These are phyloP conservation scores for Tetramorium bicarinatum DNA, from an alignment of 2,888 invertebrate species.

Conservation along the genomic window DNA sequence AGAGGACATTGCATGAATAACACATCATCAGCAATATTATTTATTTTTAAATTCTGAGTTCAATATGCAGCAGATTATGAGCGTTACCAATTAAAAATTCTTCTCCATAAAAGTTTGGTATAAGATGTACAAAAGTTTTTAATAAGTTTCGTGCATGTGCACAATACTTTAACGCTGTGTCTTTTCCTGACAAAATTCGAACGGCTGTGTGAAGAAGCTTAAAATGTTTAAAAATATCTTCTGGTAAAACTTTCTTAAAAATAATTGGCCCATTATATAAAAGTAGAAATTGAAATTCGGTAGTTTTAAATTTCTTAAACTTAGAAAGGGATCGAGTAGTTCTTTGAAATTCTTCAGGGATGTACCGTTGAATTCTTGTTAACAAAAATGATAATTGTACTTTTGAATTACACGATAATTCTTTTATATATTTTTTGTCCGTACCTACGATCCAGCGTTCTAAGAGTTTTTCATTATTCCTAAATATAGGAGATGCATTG, in stretches of 20 bases:
- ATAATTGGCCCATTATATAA: slow-evolving; percentile 3
- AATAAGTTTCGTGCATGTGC: not conserved
- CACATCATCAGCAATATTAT: slow-evolving; percentile 7
- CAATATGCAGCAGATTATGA: not conserved
- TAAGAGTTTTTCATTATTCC: not conserved
- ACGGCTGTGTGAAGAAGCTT: not conserved
- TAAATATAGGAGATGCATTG: slow-evolving; percentile 13
- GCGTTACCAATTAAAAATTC: slow-evolving; percentile 2
- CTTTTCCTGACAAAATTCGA: not conserved
- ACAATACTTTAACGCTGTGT: not conserved
- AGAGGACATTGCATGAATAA: slow-evolving; percentile 1
- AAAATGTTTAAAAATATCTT: slow-evolving; percentile 6
- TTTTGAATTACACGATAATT: not conserved
- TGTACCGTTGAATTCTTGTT: not conserved
- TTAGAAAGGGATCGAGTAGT: slow-evolving; percentile 1
- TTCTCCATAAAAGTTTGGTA: not conserved
- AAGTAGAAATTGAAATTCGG: not conserved
- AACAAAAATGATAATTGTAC: not conserved
- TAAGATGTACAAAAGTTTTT: not conserved
- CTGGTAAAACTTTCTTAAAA: not conserved
- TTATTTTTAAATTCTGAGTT: too few relatives aligned
- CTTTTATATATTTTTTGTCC: not conserved
- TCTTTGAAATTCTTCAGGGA: slow-evolving; percentile 5
- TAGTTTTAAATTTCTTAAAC: not conserved
- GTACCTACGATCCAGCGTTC: slow-evolving; percentile 1